Evolutionary conservation across 2,797 vertebrate species (phyloP), one percentile per base, ranked within the genome.

Genomic region (Antrozous pallidus): DNA sequence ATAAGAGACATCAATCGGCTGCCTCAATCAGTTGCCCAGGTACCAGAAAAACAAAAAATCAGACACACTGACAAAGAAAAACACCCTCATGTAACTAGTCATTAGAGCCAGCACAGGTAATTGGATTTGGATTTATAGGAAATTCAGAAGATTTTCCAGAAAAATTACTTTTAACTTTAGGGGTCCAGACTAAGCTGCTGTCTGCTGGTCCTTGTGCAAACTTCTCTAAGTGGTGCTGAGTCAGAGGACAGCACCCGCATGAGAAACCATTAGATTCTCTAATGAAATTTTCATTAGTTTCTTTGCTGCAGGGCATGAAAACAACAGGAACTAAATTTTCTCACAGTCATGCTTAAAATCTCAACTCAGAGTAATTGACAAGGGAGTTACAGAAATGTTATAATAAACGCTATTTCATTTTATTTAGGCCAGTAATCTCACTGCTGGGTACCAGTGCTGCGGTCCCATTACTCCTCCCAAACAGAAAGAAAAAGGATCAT

Each of bases 131-230:
- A 95, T 97, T 97, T 97, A 84, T 95, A 96, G 95, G 93, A 97
- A 97, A 97, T 97, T 97, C 94, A 96, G 95, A 97, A 97, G 65
- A 92, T 93, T 98, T 98, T 97, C 95, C 88, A 95, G 94, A 97
- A 95, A 65, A 97, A 97, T 98, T 97, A 88, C 94, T 98, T 96
- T 94, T 95, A 98, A 97, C 93, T 54, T 97, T 87, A 97, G 83
- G 90, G 81, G 81, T 98, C 95, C 92, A 92, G 96, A 85, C 83
- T 96, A 89, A 94, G 93, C 94, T 92, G 84, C 84, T 97, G 96
- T 96, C 96, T 79, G 31, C 80, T 97, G 95, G 91, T 94, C 36
- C 47, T 95, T 75, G 69, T 83, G 94, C 88, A 97, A 97, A 82
- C 92, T 63, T 96, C 65, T 82, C 16, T 83, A 81, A 96, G 78